Evolutionary conservation across 2,113 vertebrate genomes (phyloP), one percentile per base, ranked within the genome.

Genomic region (Caloenas nicobarica): DNA sequence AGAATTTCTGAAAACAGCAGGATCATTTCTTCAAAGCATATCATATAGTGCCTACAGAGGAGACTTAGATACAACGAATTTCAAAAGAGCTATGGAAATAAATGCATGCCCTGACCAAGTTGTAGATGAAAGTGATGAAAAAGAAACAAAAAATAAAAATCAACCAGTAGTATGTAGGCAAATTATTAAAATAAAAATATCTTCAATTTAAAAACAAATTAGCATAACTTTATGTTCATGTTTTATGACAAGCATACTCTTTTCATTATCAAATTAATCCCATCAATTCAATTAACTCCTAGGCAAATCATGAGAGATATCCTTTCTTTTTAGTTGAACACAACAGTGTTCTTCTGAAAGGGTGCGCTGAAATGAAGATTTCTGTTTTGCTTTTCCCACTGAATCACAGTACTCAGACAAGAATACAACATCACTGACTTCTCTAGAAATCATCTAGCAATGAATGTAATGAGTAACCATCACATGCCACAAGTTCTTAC

Each of bases 171-270:
- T 11, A 16, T 24, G 31, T 65, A 92, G 78, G 89, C 56, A 60
- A 93, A 93, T 81, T 74, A 89, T 53, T 38, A 79, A 88, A 94
- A 91, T 76, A 92, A 97, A 95, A 88, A 73, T 82, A 80, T 90
- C 57, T 94, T 94, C 61, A 48, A 31, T 88, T 96, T 96, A 60
- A 94, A 92, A 96, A 68, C 48, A 87, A 95, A 95, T 92, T 29
- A 71, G 23, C 7, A 78, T 92, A 96, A 95, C 42, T 94, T 90
- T 61, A 72, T 86, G 70, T 74, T 88, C n/a, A n/a, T 28, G 8
- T 58, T 77, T 81, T 68, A 91, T 92, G 68, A 96, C 48, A 97
- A 96, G 94, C 31, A 96, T 86, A 3, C 88, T 79, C 36, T 74
- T 90, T 94, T 86, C 68, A 50, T 93, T 92, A 80, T 91, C 79